Conservation (phyloP, 2,888 invertebrate species). For the Drosophila buzzatii region DNA sequence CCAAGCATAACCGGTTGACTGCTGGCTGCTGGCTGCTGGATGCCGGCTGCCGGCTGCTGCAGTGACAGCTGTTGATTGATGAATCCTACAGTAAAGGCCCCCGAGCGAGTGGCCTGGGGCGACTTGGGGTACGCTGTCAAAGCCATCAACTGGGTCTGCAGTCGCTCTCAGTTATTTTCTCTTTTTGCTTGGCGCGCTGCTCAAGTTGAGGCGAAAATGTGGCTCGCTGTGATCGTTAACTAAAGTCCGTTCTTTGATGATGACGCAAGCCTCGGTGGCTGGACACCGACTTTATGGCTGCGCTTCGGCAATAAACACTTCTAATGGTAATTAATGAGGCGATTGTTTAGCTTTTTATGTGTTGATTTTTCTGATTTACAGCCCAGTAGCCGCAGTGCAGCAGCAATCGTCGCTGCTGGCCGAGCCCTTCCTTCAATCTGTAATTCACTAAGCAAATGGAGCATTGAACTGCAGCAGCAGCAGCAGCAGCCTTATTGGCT, state of each 20-base stretch:
- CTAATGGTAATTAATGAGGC: slow-evolving; percentile 81
- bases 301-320: slow-evolving; percentile 78
- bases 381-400: slow-evolving; percentile 21
- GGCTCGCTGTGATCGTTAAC: slow-evolving; percentile 68
- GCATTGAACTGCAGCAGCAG: slow-evolving; percentile 59
- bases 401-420: no score
- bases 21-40: slow-evolving; percentile 33
- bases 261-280: slow-evolving; percentile 66
- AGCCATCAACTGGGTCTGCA: slow-evolving; percentile 45
- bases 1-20: slow-evolving; percentile 46
- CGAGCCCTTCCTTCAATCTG: slow-evolving; percentile 16
- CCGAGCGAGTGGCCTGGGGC: slow-evolving; percentile 49
- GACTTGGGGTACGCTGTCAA: slow-evolving; percentile 57
- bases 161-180: slow-evolving; percentile 1
- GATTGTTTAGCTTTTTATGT: slow-evolving; percentile 78
- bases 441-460: slow-evolving; percentile 52
- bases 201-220: slow-evolving; percentile 45
- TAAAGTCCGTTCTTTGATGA: slow-evolving; percentile 65
- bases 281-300: slow-evolving; percentile 65
- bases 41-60: slow-evolving; percentile 57
- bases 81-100: slow-evolving; percentile 71
- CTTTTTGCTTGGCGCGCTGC: slow-evolving; percentile 1
- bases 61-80: slow-evolving; percentile 80
- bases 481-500: slow-evolving; percentile 3
- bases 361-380: slow-evolving; percentile 70